Base-by-base conservation (phyloP, 2,113 vertebrate genomes). In the Microtus pennsylvanicus region DNA sequence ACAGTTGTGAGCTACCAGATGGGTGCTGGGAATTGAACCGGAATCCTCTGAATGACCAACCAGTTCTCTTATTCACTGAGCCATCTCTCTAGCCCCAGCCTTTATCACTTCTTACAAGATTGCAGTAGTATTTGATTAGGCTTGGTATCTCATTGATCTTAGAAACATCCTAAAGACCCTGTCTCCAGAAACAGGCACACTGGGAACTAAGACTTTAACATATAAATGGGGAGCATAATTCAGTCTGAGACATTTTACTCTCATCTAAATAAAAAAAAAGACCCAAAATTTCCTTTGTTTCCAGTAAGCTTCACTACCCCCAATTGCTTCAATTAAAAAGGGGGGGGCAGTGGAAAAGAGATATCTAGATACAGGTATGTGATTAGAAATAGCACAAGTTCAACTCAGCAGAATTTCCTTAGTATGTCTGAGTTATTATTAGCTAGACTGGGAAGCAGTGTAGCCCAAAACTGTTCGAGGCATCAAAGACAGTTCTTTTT, bases 401-500 rank as follows among this genome's bases (percentile, higher is more conserved):
- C 72, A 82, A 80, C 28, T 26, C 35, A 89, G 52, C 33, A 52
- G 70, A 90, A 87, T 76, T 87, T 28, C 22, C 47, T 85, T 80
- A 65, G 72, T 65, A 76, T 7, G 3, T 50, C 13, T 70, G 90
- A 47, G 65, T 67, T 92, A 67, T 90, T 85, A 74, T 88, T 80
- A 86, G 45, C n/a, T 72, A 80, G 21, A 61, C 14, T 50, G 22
- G 14, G 61, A 96, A 82, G 74, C 67, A 88, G 35, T 81, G 90
- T 33, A 61, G 13, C 65, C 67, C 70, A 45, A 63, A 69, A 63
- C 5, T 35, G 19, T 77, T 50, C 72, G 11, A 16, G 35, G 6
- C 35, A 90, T 91, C 80, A 86, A 72, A 96, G 67, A 74, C 5
- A 80, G n/a, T 94, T 78, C 47, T 58, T 82, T 87, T 78, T 38